Conservation (phyloP, 2,888 invertebrate genomes). For the Lumbricus terrestris region DNA sequence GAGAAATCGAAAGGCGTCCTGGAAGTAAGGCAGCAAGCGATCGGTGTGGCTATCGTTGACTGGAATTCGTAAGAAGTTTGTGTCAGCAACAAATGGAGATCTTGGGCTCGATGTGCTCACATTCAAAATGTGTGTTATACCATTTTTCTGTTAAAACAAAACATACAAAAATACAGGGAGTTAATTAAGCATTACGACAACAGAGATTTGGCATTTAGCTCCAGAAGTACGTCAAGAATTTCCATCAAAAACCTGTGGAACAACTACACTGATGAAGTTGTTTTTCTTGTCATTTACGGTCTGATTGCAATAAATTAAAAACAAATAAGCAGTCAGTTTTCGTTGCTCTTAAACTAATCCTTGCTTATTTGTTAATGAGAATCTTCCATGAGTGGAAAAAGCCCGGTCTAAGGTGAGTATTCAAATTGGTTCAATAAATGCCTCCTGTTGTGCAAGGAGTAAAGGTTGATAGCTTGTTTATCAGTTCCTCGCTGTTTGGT, state of each 20-base stretch:
- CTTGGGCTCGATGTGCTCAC: conserved; percentile 64
- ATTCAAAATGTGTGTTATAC: conserved; percentile 64
- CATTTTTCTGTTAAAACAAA: conserved; percentile 48
- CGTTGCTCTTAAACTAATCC: neutral
- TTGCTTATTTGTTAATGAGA: neutral
- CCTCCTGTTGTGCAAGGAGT: neutral
- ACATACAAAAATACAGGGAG: neutral
- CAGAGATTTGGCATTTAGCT: neutral
- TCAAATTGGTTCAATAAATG: neutral
- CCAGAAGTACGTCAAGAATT: neutral
- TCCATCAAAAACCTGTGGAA: neutral
- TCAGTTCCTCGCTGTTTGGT: neutral
- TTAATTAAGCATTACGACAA: neutral
- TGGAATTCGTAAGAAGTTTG: conserved; percentile 66
- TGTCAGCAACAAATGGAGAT: conserved; percentile 63
- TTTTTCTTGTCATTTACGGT: neutral
- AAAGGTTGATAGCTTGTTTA: neutral
- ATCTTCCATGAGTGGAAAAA: neutral
- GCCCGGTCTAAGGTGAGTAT: neutral
- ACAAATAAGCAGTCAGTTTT: neutral
- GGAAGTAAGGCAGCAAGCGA: conserved; percentile 65
- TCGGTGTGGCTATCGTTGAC: conserved; percentile 67
- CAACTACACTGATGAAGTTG: neutral
- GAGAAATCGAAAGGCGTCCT: conserved; percentile 65
- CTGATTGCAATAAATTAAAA: neutral